A percentile compares a stretch with the other conserved stretches of the same genome.
These are phyloP conservation scores for Smutsia temminckii DNA, from an alignment of 2,797 vertebrate species.

Conservation along the genomic window DNA sequence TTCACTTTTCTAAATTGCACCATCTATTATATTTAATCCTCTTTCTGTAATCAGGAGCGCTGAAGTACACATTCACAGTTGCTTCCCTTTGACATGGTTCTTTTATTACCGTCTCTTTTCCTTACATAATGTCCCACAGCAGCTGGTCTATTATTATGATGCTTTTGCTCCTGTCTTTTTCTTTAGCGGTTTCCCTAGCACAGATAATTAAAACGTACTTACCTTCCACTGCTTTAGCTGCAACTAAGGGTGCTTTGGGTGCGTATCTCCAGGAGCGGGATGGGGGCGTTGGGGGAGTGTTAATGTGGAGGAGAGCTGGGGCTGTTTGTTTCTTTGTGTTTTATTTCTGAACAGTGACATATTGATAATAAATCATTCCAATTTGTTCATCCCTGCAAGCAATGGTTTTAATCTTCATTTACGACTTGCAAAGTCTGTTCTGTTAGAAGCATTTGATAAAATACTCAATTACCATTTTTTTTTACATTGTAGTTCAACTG, in stretches of 20 bases:
- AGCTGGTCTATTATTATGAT: constrained; percentile 87
- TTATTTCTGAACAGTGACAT: constrained; percentile 87
- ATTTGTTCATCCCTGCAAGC: constrained; percentile 90
- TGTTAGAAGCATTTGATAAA: constrained; percentile 90
- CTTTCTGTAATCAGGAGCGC: constrained; percentile 83
- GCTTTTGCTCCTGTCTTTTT: constrained; percentile 77
- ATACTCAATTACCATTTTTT: constrained; percentile 90
- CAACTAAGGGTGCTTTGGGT: constrained; percentile 73
- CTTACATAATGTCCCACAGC: constrained; percentile 81
- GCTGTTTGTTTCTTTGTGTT: constrained; percentile 83
- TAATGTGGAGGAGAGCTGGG: neutral
- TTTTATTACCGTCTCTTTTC: constrained; percentile 84
- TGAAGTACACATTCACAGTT: constrained; percentile 82
- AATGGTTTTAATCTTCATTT: constrained; percentile 92
- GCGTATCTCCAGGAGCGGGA: neutral
- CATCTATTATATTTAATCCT: constrained; percentile 84
- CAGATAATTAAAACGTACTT: constrained; percentile 90
- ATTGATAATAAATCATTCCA: constrained; percentile 92
- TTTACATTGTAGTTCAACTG: constrained; percentile 85
- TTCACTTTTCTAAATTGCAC: constrained; percentile 80
- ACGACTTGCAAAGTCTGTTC: constrained; percentile 88
- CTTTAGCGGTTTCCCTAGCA: constrained; percentile 77
- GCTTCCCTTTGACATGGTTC: constrained; percentile 82
- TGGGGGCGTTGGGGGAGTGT: neutral
- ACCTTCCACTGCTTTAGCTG: constrained; percentile 83